Conservation (phyloP, 2,888 invertebrate species). For the Anarsia innoxiella region DNA sequence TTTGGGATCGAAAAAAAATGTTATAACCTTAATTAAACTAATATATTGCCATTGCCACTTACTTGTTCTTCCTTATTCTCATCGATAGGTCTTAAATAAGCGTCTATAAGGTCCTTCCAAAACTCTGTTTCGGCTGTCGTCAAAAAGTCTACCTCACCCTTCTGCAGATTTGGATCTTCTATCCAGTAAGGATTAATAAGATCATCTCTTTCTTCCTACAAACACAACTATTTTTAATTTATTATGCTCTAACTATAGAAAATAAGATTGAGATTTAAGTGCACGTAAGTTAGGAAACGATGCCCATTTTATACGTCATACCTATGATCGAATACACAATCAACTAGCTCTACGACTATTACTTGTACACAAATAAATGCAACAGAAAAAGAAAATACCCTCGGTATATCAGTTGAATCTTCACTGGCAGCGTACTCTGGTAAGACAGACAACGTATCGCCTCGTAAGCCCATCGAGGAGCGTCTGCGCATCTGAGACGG, state of each 20-base stretch:
- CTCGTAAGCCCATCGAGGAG: conserved; percentile 44
- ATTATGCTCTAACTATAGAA: too few relatives aligned
- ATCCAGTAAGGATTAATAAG: conserved; percentile 95
- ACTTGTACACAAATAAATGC: too few relatives aligned
- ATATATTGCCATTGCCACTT: too few relatives aligned
- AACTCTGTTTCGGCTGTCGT: conserved; percentile 91
- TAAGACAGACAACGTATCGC: conserved; percentile 41
- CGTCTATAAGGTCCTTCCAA: conserved; percentile 95
- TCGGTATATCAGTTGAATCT: conserved; percentile 46
- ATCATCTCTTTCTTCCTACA: conserved; percentile 83
- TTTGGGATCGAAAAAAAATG: too few relatives aligned
- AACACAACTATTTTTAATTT: too few relatives aligned
- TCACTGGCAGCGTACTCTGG: conserved; percentile 57
- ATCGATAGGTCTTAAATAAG: conserved; percentile 93
- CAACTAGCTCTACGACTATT: too few relatives aligned
- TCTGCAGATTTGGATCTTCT: conserved; percentile 89
- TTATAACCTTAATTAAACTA: too few relatives aligned
- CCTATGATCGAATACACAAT: too few relatives aligned
- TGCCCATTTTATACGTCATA: too few relatives aligned
- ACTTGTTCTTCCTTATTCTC: conserved; percentile 93
- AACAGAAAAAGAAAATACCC: too few relatives aligned
- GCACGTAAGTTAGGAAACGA: too few relatives aligned
- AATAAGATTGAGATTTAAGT: too few relatives aligned
- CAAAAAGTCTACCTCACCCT: conserved; percentile 92
- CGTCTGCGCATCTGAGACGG: conserved; percentile 28